Evolutionary conservation across 2,113 vertebrate species (phyloP), one percentile per base, ranked within the genome.

Genomic region (Siphamia tubifer): DNA sequence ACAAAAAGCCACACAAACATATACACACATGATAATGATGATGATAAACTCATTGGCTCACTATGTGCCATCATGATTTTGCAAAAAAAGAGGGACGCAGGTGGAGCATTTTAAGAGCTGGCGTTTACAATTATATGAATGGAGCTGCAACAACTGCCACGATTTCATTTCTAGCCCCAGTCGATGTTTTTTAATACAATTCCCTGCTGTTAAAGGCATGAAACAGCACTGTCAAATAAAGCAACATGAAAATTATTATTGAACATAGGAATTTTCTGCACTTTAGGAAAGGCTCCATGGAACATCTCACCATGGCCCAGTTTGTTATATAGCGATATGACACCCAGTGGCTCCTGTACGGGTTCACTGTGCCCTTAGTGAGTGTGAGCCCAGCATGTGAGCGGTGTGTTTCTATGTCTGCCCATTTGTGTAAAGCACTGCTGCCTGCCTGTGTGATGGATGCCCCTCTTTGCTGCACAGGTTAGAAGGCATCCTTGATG

Each of bases 401-500:
- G 67, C 31, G 0, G 15, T 61, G 68, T 68, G 78, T 81, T 75
- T 72, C 68, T 35, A 69, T 6, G 71, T 71, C 55, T 11, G 57
- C 67, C 74, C 68, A 60, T 69, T 49, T 79, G 83, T 70, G 72
- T 73, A 67, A 69, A 69, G 69, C 65, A 42, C 68, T 1, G 23
- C 42, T 15, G 32, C 53, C 75, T 77, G 73, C 73, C 66, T 9
- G 36, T 0, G 17, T 87, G 90, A 91, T 90, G 83, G 79, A 91
- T 90, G 74, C 65, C 30, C 63, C 89, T 83, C 75, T 86, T 82
- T 85, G 85, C 80, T 79, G 73, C 85, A 87, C 90, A 89, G 89
- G 89, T 89, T 89, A 89, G 84, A 90, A 89, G 87, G 77, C 81
- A 82, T 81, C 87, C 81, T 88, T 86, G 86, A 90, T 90, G 89